Conservation (phyloP, 2,888 invertebrate species). For the Yponomeuta plumbellus region DNA sequence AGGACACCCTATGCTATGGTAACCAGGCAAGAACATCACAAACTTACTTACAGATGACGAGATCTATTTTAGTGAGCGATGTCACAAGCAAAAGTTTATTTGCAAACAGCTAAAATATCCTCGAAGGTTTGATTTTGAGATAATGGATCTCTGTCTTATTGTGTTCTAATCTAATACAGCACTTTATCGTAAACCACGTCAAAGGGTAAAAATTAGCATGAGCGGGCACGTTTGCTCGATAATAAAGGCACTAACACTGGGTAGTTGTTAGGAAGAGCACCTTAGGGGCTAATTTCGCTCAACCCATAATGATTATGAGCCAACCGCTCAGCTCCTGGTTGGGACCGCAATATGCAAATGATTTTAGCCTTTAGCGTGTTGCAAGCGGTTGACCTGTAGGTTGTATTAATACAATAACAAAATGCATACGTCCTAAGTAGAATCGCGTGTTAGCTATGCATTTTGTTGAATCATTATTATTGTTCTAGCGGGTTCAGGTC, state of each 20-base stretch:
- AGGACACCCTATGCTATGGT: too few relatives aligned
- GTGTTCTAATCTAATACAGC: slow-evolving; percentile 5
- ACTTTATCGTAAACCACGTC: slow-evolving; percentile 52
- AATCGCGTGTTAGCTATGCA: background rate
- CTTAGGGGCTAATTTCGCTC: slow-evolving; percentile 71
- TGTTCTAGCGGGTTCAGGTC: background rate
- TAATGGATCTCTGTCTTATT: background rate
- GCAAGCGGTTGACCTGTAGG: slow-evolving; percentile 34
- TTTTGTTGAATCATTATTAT: background rate
- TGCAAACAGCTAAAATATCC: too few relatives aligned
- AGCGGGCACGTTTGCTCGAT: slow-evolving; percentile 64
- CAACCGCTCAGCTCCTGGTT: slow-evolving; percentile 40
- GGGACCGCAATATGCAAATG: slow-evolving; percentile 71
- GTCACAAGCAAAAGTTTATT: too few relatives aligned
- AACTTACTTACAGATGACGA: too few relatives aligned
- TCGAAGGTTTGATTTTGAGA: slow-evolving; percentile 21
- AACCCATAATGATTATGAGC: slow-evolving; percentile 68
- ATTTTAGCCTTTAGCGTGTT: slow-evolving; percentile 62
- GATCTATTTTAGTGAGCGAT: too few relatives aligned
- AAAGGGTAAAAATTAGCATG: slow-evolving; percentile 70
- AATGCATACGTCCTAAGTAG: slow-evolving; percentile 22
- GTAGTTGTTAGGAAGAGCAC: slow-evolving; percentile 62
- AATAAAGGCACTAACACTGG: slow-evolving; percentile 48
- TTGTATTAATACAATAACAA: slow-evolving; percentile 34
- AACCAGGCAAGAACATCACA: too few relatives aligned